A percentile compares a stretch with the other conserved stretches of the same genome.
Evolutionary conservation across 2,888 invertebrate genomes (phyloP).

Genomic region (Pandemis heparana): DNA sequence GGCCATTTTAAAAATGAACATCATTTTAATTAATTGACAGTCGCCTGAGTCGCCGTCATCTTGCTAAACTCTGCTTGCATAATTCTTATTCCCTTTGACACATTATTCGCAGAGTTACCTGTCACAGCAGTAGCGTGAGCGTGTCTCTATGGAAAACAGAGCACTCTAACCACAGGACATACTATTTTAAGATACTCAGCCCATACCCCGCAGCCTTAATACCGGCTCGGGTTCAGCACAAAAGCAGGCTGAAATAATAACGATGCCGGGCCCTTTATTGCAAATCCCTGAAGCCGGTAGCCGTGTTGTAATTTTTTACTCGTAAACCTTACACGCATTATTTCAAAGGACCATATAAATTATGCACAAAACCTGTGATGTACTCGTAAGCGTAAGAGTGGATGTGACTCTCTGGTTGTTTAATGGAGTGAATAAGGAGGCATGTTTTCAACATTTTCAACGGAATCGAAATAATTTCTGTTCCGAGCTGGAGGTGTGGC

Average conservation of each 20-base stretch:
- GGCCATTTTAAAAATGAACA: too few relatives aligned
- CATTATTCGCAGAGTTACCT: background rate
- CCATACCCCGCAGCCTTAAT: slow-evolving; percentile 14
- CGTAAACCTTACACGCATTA: slow-evolving; percentile 7
- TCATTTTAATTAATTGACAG: background rate
- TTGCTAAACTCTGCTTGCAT: background rate
- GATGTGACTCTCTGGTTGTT: background rate
- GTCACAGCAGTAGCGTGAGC: background rate
- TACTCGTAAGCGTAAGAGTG: background rate
- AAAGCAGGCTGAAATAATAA: slow-evolving; percentile 29
- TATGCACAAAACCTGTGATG: slow-evolving; percentile 10
- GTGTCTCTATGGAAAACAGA: background rate
- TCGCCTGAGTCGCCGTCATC: background rate
- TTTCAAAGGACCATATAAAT: slow-evolving; percentile 9
- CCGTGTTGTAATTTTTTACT: slow-evolving; percentile 9
- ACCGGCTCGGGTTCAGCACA: slow-evolving; percentile 18
- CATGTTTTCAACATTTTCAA: background rate
- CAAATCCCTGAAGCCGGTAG: slow-evolving; percentile 12
- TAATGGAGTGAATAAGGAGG: slow-evolving; percentile 1
- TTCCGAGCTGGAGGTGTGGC: background rate
- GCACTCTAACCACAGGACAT: background rate
- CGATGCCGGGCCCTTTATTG: slow-evolving; percentile 15
- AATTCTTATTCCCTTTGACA: background rate
- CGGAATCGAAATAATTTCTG: background rate
- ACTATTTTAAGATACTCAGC: background rate